Percentiles rank a stretch among this genome's conserved stretches.
These are phyloP conservation scores for Tinea pellionella DNA, from an alignment of 2,888 invertebrate species.

Conservation along the genomic window DNA sequence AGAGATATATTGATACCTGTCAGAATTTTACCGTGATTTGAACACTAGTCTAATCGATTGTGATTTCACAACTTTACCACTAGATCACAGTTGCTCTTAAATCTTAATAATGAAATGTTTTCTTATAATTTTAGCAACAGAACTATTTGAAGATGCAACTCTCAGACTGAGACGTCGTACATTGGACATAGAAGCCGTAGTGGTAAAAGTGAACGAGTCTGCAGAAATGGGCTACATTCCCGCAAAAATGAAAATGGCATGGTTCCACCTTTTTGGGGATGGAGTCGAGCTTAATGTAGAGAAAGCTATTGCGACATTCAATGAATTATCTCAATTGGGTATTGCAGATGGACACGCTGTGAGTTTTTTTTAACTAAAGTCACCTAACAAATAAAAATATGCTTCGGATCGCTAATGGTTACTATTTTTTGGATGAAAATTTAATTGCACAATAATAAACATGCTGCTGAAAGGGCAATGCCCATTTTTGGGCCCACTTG, in stretches of 20 bases:
- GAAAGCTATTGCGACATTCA: slow-evolving; percentile 80
- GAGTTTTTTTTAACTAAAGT: slow-evolving; percentile 25
- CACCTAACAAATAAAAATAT: too few species aligned
- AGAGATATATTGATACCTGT: too few species aligned
- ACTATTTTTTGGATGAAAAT: too few species aligned
- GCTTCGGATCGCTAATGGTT: too few species aligned
- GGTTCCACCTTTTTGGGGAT: slow-evolving; percentile 89
- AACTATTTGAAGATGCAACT: slow-evolving; percentile 78
- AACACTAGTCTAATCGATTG: too few species aligned
- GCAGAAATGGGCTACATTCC: slow-evolving; percentile 83
- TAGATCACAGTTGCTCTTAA: too few species aligned
- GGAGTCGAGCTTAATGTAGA: slow-evolving; percentile 81
- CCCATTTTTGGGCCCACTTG: too few species aligned
- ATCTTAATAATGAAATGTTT: too few species aligned
- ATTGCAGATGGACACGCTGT: slow-evolving; percentile 92
- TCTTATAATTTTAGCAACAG: slow-evolving; percentile 69
- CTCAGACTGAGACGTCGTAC: slow-evolving; percentile 78
- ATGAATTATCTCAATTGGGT: slow-evolving; percentile 79
- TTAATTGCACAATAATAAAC: too few species aligned
- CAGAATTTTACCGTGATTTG: too few species aligned
- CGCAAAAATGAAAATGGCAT: slow-evolving; percentile 87
- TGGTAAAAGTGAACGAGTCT: slow-evolving; percentile 80
- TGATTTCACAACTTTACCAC: too few species aligned
- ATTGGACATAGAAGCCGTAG: slow-evolving; percentile 79
- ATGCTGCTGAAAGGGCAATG: too few species aligned